These are phyloP conservation scores for Mimachlamys varia DNA, from an alignment of 2,888 invertebrate genomes.

Conservation along the genomic window DNA sequence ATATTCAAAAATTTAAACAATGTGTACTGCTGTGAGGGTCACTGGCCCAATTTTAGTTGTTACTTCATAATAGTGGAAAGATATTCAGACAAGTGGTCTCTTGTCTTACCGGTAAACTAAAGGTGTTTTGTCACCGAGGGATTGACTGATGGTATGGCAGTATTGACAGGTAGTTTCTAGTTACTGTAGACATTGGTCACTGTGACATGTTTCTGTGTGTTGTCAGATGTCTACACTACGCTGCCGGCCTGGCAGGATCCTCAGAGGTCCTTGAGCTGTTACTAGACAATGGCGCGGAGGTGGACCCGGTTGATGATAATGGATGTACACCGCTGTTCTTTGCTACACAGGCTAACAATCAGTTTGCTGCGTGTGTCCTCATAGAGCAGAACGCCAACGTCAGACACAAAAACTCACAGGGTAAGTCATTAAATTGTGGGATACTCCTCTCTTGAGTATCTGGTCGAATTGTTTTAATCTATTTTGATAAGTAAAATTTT, in stretches of 20 bases:
- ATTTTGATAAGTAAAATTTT: too few relatives aligned
- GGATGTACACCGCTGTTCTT: slow-evolving; percentile 77
- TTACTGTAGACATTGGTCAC: too few relatives aligned
- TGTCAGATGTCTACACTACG: slow-evolving; percentile 77
- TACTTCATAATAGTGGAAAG: too few relatives aligned
- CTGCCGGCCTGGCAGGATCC: slow-evolving; percentile 72
- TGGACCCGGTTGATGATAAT: slow-evolving; percentile 76
- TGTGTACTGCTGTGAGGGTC: too few relatives aligned
- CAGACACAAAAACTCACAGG: slow-evolving; percentile 75
- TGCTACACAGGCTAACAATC: slow-evolving; percentile 78
- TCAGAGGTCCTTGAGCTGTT: slow-evolving; percentile 77
- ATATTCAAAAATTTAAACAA: neutral
- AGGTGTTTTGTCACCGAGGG: too few relatives aligned
- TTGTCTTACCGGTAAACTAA: too few relatives aligned
- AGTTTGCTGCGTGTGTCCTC: slow-evolving; percentile 77
- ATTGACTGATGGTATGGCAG: too few relatives aligned
- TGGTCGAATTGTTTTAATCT: too few relatives aligned
- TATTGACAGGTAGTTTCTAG: too few relatives aligned
- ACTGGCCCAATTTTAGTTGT: too few relatives aligned
- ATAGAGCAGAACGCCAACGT: slow-evolving; percentile 75
- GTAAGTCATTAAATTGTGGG: slow-evolving; percentile 51
- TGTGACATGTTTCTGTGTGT: neutral
- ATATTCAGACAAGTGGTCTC: too few relatives aligned
- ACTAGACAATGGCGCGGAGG: slow-evolving; percentile 73
- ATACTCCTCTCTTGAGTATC: too few relatives aligned